These are phyloP conservation scores for Agrotis puta DNA, from an alignment of 2,888 invertebrate genomes.

Conservation along the genomic window DNA sequence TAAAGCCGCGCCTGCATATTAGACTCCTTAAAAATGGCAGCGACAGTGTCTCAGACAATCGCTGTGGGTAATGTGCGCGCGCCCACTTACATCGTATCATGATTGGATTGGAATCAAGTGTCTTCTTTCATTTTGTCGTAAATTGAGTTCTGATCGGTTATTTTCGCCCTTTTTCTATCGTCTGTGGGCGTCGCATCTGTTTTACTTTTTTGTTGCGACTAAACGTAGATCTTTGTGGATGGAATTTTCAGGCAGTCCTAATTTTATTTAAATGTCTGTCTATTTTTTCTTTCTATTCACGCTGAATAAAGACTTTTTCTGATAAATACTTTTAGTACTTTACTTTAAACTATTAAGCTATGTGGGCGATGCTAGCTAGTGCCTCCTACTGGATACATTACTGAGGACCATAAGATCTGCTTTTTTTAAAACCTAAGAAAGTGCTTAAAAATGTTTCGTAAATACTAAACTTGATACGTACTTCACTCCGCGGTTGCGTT, in stretches of 20 bases:
- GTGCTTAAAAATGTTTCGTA: too few species aligned
- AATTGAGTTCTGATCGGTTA: constrained; percentile 62
- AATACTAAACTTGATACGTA: too few species aligned
- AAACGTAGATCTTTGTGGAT: constrained; percentile 11
- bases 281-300: not conserved
- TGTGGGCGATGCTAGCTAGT: too few species aligned
- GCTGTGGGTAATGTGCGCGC: constrained; percentile 50
- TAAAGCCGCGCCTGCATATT: not conserved
- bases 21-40: not conserved
- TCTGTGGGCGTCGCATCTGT: constrained; percentile 44
- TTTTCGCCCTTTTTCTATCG: constrained; percentile 39
- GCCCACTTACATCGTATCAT: constrained; percentile 56
- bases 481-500: too few species aligned
- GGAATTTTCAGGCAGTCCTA: not conserved
- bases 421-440: too few species aligned
- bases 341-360: not conserved
- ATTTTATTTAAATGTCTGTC: constrained; percentile 7
- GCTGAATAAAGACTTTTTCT: not conserved
- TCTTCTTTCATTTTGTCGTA: constrained; percentile 64
- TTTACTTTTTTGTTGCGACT: constrained; percentile 43
- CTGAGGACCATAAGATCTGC: too few species aligned
- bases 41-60: constrained; percentile 36
- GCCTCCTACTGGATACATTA: too few species aligned
- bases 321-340: too few species aligned
- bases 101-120: constrained; percentile 68